Conservation (phyloP, 2,797 vertebrate genomes). For the Odontamblyopus lacepedii region DNA sequence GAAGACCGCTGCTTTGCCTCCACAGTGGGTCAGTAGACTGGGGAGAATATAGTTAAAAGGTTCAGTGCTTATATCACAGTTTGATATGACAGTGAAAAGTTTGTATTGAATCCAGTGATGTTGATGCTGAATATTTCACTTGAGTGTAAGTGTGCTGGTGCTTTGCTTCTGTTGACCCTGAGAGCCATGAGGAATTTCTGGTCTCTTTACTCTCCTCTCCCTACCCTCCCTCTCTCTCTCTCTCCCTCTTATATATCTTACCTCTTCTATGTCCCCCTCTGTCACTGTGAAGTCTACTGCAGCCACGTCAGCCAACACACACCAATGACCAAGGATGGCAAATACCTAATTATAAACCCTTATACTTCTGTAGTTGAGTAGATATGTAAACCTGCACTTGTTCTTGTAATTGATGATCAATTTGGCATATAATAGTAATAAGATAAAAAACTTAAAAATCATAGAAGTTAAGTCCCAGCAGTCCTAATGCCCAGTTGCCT, state of each 20-base stretch:
- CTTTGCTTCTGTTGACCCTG: conserved; percentile 64
- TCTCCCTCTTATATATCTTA: conserved; percentile 30
- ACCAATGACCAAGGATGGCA: conserved; percentile 1
- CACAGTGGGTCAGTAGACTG: not conserved
- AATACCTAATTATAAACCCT: too few relatives aligned
- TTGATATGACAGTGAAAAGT: not conserved
- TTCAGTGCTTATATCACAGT: not conserved
- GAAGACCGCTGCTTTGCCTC: not conserved
- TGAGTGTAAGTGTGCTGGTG: conserved; percentile 26
- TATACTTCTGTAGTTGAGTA: too few relatives aligned
- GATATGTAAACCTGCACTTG: too few relatives aligned
- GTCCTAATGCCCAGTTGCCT: too few relatives aligned
- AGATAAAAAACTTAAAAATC: too few relatives aligned
- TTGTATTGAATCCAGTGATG: conserved; percentile 9
- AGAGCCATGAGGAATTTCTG: conserved; percentile 71
- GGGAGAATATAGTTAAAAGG: not conserved
- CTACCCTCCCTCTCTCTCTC: conserved; percentile 15
- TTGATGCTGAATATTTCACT: conserved; percentile 51
- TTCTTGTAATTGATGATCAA: too few relatives aligned
- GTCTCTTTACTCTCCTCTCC: conserved; percentile 16
- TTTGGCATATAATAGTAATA: too few relatives aligned
- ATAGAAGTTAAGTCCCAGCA: too few relatives aligned
- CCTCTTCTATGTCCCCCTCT: conserved; percentile 28
- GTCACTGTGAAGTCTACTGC: conserved; percentile 44
- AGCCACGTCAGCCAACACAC: conserved; percentile 64